Conservation (phyloP, 1,140 invertebrate genomes). For the Adelges cooleyi region DNA sequence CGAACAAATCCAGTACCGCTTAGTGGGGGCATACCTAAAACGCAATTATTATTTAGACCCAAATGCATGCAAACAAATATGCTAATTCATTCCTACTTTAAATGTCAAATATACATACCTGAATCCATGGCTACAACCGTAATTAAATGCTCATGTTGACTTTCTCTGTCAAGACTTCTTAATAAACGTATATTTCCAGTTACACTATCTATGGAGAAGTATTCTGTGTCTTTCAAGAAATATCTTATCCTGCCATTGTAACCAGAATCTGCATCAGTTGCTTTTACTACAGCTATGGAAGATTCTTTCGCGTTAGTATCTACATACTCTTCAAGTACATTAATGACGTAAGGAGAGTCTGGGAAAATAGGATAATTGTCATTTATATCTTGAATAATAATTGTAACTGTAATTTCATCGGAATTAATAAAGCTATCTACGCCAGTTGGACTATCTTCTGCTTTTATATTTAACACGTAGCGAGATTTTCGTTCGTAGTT, state of each 20-base stretch:
- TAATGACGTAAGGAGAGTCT: constrained; percentile 78
- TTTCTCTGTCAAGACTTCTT: constrained; percentile 69
- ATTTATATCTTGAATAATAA: constrained; percentile 77
- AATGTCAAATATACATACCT: constrained; percentile 53
- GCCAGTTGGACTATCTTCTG: constrained; percentile 72
- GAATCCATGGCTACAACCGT: constrained; percentile 85
- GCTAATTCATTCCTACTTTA: not conserved
- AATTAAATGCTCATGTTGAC: constrained; percentile 65
- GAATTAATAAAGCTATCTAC: constrained; percentile 44
- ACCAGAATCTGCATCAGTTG: constrained; percentile 80
- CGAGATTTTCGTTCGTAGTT: constrained; percentile 80
- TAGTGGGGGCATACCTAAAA: constrained; percentile 70
- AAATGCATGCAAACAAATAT: not conserved
- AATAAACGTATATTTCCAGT: constrained; percentile 75
- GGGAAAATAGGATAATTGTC: constrained; percentile 87
- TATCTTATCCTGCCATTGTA: constrained; percentile 82
- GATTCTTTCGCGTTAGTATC: constrained; percentile 58
- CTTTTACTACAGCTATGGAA: constrained; percentile 64
- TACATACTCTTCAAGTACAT: constrained; percentile 62
- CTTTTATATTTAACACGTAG: constrained; percentile 70
- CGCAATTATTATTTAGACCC: constrained; percentile 29
- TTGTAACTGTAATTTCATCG: constrained; percentile 55
- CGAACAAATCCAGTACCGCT: constrained; percentile 77
- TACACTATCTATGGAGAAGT: constrained; percentile 78
- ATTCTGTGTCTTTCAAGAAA: constrained; percentile 76